phyloP scores from a whole-genome alignment of 1,140 invertebrate species.

The Cheumatopsyche charites region DNA sequence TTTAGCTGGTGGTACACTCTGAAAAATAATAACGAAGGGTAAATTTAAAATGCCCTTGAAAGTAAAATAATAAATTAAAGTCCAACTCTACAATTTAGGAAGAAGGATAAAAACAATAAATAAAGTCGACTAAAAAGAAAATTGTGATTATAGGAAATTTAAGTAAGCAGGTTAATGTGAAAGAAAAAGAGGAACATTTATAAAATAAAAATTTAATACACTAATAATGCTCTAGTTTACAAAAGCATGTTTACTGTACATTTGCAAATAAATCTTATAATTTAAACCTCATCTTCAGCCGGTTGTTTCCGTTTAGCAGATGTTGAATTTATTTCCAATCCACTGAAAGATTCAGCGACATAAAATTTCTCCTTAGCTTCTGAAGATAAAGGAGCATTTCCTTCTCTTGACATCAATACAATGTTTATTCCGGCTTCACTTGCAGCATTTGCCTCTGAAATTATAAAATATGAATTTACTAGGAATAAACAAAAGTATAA shows the following conservation, averaged over 20 bases:
- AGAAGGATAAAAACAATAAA: no score
- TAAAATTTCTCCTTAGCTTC: slow-evolving; percentile 65
- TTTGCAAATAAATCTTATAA: slow-evolving; percentile 4
- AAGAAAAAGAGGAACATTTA: neutral
- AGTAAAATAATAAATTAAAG: no score
- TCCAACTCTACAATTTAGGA: no score
- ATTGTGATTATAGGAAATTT: no score
- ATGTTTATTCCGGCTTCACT: slow-evolving; percentile 71
- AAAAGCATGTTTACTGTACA: neutral
- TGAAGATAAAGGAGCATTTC: slow-evolving; percentile 71
- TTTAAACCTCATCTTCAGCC: slow-evolving; percentile 39
- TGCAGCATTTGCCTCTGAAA: slow-evolving; percentile 81
- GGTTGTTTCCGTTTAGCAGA: slow-evolving; percentile 40
- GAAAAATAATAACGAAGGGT: slow-evolving; percentile 5
- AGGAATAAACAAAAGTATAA: neutral
- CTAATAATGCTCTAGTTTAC: neutral
- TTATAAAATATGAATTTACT: slow-evolving; percentile 7
- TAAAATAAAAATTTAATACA: neutral
- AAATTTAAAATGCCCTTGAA: no score
- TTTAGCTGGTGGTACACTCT: slow-evolving; percentile 44
- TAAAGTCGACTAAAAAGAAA: no score
- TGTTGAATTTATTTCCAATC: slow-evolving; percentile 4
- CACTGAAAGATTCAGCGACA: slow-evolving; percentile 35
- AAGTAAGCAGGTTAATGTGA: no score
- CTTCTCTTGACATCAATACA: slow-evolving; percentile 75